Evolutionary conservation across 2,888 invertebrate genomes (phyloP).

Genomic region (Standfussiana lucernea): DNA sequence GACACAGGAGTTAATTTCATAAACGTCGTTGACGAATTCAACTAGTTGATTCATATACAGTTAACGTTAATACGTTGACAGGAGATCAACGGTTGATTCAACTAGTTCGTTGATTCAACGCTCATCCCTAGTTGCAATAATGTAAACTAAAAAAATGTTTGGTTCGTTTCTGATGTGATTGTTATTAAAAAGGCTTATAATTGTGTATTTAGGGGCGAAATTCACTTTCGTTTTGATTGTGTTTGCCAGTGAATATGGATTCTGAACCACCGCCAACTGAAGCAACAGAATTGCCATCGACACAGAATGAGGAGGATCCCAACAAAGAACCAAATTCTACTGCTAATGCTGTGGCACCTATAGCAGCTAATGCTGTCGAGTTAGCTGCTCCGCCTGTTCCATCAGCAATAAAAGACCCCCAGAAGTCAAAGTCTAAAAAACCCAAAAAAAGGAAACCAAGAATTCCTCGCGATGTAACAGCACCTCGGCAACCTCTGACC

Average conservation of each 20-base stretch:
- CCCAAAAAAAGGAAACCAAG: conserved; percentile 93
- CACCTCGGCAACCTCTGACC: conserved; percentile 93
- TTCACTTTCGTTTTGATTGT: neutral
- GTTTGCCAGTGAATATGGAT: conserved; percentile 39
- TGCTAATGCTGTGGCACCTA: conserved; percentile 8
- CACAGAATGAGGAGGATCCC: conserved; percentile 39
- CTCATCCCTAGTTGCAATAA: too few species aligned
- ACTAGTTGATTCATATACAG: too few species aligned
- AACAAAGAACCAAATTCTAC: conserved; percentile 49
- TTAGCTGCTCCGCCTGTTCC: conserved; percentile 35
- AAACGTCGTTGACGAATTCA: too few species aligned
- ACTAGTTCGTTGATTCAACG: too few species aligned
- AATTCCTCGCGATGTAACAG: conserved; percentile 92
- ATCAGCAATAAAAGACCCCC: conserved; percentile 72
- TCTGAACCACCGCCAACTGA: conserved; percentile 43
- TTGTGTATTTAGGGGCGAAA: neutral
- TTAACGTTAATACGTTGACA: too few species aligned
- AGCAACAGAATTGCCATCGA: conserved; percentile 16
- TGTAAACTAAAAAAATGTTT: conserved; percentile 9
- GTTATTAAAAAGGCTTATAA: neutral
- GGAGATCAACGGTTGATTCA: too few species aligned
- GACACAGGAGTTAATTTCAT: too few species aligned
- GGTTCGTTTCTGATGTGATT: neutral
- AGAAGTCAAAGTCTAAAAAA: conserved; percentile 86
- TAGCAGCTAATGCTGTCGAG: conserved; percentile 27